A percentile compares a stretch with the other conserved stretches of the same genome.
Evolutionary conservation across 2,888 invertebrate genomes (phyloP).

Genomic region (Eumerus sabulonum): DNA sequence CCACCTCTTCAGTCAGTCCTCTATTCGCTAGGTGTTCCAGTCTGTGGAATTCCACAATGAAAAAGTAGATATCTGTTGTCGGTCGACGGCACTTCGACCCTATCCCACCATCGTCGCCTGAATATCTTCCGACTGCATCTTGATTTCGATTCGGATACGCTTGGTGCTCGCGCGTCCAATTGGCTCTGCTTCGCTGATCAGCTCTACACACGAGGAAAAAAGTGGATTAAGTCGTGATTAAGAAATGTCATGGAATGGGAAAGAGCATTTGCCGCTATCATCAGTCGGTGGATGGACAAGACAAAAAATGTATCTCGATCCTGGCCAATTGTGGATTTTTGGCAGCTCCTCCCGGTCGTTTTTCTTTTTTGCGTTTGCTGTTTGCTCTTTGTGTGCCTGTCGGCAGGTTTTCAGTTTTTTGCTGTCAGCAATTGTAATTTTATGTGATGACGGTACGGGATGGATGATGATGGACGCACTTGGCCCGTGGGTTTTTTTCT

Average conservation of each 20-base stretch:
- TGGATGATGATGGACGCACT: conserved; percentile 57
- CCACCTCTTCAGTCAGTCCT: neutral
- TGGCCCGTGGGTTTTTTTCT: conserved; percentile 15
- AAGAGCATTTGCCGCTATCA: conserved; percentile 58
- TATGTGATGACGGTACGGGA: conserved; percentile 47
- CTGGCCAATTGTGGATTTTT: conserved; percentile 45
- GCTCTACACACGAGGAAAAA: conserved; percentile 36
- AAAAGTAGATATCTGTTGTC: conserved; percentile 57
- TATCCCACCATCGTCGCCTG: conserved; percentile 1
- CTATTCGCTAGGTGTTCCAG: conserved; percentile 55
- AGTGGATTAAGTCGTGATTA: conserved; percentile 68
- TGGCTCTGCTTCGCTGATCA: conserved; percentile 33
- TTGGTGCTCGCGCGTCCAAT: conserved; percentile 61
- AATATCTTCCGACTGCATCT: conserved; percentile 60
- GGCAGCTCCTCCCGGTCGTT: conserved; percentile 13
- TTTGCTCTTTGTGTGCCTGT: conserved; percentile 36
- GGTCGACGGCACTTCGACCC: conserved; percentile 24
- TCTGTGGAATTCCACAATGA: conserved; percentile 53
- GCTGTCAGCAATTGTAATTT: conserved; percentile 64
- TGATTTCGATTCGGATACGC: conserved; percentile 62
- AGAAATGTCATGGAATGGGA: conserved; percentile 63
- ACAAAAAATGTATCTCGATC: conserved; percentile 36
- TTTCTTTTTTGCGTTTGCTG: conserved; percentile 51
- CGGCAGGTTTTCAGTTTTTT: conserved; percentile 35
- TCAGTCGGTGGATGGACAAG: conserved; percentile 20